A percentile compares a stretch with the other conserved stretches of the same genome.
phyloP scores from a whole-genome alignment of 2,888 invertebrate species.

The Protonemura montana region DNA sequence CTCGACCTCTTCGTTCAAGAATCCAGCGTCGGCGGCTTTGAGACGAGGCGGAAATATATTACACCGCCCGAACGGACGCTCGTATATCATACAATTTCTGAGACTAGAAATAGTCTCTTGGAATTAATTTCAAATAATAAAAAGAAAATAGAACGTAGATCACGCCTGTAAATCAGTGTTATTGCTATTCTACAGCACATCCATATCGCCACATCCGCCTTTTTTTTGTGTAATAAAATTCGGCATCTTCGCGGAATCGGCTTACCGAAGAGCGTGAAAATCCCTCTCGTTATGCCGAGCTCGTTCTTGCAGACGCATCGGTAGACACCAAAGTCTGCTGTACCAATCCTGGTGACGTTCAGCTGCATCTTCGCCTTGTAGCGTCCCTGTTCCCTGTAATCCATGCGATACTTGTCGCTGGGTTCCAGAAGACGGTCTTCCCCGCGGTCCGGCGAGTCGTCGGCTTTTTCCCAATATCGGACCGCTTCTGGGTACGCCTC shows the following conservation, averaged over 20 bases:
- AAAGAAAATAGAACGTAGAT: not conserved
- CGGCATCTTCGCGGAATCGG: conserved; percentile 31
- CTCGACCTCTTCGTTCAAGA: not conserved
- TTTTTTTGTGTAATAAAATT: not conserved
- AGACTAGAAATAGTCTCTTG: not conserved
- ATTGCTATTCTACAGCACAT: conserved; percentile 2
- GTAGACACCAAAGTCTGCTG: conserved; percentile 77
- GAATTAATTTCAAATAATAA: not conserved
- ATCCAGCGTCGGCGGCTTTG: not conserved
- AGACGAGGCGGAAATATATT: not conserved
- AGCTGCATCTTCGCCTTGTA: conserved; percentile 73
- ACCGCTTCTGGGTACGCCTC: conserved; percentile 89
- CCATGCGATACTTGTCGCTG: conserved; percentile 70
- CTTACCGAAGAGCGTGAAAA: conserved; percentile 72
- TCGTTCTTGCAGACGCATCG: conserved; percentile 88
- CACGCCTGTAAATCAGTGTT: not conserved
- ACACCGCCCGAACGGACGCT: not conserved
- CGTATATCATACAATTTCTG: not conserved
- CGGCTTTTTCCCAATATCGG: conserved; percentile 81
- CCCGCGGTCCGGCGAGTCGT: not conserved
- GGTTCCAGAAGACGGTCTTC: conserved; percentile 77
- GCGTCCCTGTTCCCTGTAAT: conserved; percentile 63
- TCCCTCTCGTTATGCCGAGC: conserved; percentile 79
- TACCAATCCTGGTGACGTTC: conserved; percentile 73
- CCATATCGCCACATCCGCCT: not conserved